These are phyloP conservation scores for Arctia plantaginis DNA, from an alignment of 2,888 invertebrate genomes.

Conservation along the genomic window DNA sequence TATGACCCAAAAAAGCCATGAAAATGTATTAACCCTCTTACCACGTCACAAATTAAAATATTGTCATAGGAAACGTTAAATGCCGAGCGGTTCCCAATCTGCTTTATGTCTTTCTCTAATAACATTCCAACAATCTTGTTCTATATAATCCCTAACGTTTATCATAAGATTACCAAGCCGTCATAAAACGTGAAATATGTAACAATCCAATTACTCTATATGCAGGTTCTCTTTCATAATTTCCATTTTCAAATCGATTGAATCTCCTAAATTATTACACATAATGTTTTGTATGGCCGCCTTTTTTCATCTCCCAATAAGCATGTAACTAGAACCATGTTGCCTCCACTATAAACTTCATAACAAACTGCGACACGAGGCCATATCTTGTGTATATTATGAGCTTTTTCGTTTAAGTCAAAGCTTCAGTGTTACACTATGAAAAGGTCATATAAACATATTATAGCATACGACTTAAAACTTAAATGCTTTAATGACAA, in stretches of 20 bases:
- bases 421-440: slow-evolving; percentile 50
- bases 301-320: slow-evolving; percentile 70
- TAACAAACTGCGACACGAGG: slow-evolving; percentile 84
- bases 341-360: slow-evolving; percentile 83
- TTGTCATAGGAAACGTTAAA: slow-evolving; percentile 63
- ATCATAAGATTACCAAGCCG: slow-evolving; percentile 67
- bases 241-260: slow-evolving; percentile 60
- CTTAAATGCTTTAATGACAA: slow-evolving; percentile 36
- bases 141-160: slow-evolving; percentile 66
- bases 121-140: slow-evolving; percentile 75
- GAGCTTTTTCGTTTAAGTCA: slow-evolving; percentile 83
- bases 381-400: slow-evolving; percentile 85
- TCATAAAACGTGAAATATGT: slow-evolving; percentile 71
- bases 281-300: slow-evolving; percentile 67
- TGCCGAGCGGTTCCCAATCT: slow-evolving; percentile 65
- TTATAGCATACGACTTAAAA: slow-evolving; percentile 41
- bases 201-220: slow-evolving; percentile 72
- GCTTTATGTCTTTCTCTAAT: slow-evolving; percentile 76
- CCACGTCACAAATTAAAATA: slow-evolving; percentile 66
- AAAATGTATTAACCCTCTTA: slow-evolving; percentile 57
- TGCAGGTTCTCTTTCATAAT: slow-evolving; percentile 68
- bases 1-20: slow-evolving; percentile 38
- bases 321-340: slow-evolving; percentile 79
- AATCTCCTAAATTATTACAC: slow-evolving; percentile 77
- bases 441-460: slow-evolving; percentile 54